A percentile compares a stretch with the other conserved stretches of the same genome.
Conservation (phyloP, 2,113 vertebrate genomes). For the Cyrtonyx montezumae region DNA sequence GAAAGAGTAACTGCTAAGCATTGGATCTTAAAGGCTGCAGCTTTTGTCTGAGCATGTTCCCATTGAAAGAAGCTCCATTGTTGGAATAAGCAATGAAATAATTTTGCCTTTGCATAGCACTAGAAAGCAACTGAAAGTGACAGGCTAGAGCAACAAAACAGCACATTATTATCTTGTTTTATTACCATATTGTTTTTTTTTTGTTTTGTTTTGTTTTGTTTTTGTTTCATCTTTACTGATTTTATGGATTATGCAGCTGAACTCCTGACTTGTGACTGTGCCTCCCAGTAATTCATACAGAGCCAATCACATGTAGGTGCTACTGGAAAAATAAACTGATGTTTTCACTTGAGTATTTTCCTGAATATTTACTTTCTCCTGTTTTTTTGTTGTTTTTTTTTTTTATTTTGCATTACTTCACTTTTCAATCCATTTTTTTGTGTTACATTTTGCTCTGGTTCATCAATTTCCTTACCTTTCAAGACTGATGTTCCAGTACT, state of each 20-base stretch:
- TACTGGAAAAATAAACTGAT: neutral
- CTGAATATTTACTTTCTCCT: conserved; percentile 9
- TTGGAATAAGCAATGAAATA: conserved; percentile 50
- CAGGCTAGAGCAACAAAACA: neutral
- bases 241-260: neutral
- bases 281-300: neutral
- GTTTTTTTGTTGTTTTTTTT: conserved; percentile 24
- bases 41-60: conserved; percentile 45
- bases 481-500: conserved; percentile 43
- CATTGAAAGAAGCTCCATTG: conserved; percentile 27
- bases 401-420: conserved; percentile 26
- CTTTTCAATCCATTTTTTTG: conserved; percentile 20
- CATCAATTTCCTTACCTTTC: conserved; percentile 66
- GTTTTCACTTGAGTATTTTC: conserved; percentile 20
- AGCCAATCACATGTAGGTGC: neutral
- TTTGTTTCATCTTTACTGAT: neutral
- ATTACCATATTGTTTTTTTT: neutral
- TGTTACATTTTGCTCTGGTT: conserved; percentile 26
- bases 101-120: conserved; percentile 13
- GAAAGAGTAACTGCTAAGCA: conserved; percentile 9
- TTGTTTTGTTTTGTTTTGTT: neutral
- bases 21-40: conserved; percentile 35
- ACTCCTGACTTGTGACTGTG: neutral
- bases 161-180: conserved; percentile 9
- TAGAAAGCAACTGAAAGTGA: conserved; percentile 41